Conservation (phyloP, 2,888 invertebrate genomes). For the Cistogaster globosa region DNA sequence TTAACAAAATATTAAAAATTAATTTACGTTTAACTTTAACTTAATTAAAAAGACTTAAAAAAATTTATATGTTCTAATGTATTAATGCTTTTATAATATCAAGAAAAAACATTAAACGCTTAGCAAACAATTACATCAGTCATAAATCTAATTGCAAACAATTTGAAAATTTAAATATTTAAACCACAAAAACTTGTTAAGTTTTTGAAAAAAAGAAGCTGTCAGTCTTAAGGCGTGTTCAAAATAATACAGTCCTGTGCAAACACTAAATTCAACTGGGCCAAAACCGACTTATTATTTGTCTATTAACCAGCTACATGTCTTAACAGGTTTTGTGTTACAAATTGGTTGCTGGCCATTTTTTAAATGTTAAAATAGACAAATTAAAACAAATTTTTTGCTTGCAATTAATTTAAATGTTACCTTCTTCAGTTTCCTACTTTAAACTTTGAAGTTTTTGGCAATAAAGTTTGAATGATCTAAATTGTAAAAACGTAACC, state of each 20-base stretch:
- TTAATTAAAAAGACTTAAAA: neutral
- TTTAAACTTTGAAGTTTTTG: too few species aligned
- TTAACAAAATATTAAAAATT: neutral
- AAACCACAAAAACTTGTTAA: constrained; percentile 53
- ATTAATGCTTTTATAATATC: neutral
- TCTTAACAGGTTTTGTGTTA: neutral
- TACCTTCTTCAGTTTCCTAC: too few species aligned
- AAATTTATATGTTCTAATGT: neutral
- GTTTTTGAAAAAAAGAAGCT: neutral
- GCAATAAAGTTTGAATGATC: too few species aligned
- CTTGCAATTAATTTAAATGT: too few species aligned
- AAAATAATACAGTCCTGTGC: neutral
- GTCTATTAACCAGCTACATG: neutral
- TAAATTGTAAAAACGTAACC: too few species aligned
- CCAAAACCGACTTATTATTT: neutral
- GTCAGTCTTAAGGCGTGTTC: neutral
- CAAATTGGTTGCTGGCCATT: too few species aligned
- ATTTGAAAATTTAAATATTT: constrained; percentile 17
- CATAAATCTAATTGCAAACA: constrained; percentile 31
- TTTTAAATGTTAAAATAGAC: too few species aligned
- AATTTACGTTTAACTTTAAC: neutral
- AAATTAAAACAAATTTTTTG: too few species aligned
- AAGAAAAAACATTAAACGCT: neutral
- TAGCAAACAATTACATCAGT: constrained; percentile 3
- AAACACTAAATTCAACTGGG: neutral